Evolutionary conservation across 2,797 vertebrate species (phyloP), one percentile per base, ranked within the genome.

Genomic region (Melanogrammus aeglefinus): DNA sequence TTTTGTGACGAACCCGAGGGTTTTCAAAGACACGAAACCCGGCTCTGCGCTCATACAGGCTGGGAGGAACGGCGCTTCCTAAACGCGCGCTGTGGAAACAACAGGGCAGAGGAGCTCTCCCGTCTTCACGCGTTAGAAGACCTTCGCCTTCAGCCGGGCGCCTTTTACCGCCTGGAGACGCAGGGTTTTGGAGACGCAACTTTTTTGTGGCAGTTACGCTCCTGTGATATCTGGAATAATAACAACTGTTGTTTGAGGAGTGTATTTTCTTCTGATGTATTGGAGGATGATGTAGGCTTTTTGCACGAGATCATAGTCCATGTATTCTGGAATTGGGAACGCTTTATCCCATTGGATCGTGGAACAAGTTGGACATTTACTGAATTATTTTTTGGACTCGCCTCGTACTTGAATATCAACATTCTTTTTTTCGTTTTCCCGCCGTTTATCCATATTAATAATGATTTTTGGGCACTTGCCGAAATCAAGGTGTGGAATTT

Each of bases 1-100:
- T 87, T 76, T 79, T 80, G 80, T 87, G 89, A 94, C 94, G 94
- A 95, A 93, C 93, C 95, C 94, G 21, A 66, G 21, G 63, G 63
- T 66, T 21, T 66, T 83, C 85, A 70, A 86, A 84, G 77, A 81
- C 76, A 79, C 78, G 29, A 51, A 21, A 83, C 69, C 31, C 73
- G 41, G 73, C 85, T 10, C 83, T 9, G 63, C 16, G 21, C n/a
- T 66, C 63, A 66, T 2, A 66, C 63, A 66, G 21, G 24, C 63
- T n/a, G 4, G 18, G 63, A 27, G 63, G 24, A n/a, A 18, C 63
- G 63, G 51, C n/a, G 51, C 51, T 16, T 66, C 63, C 63, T 27
- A 27, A 27, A 66, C 63, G 63, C 63, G 63, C 63, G 8, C 63
- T 8, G 21, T n/a, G 21, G 21, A 9, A 18, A 66, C 21, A 66